Base-by-base conservation (phyloP, 1,140 invertebrate species). In the Xylocopa sonorina region DNA sequence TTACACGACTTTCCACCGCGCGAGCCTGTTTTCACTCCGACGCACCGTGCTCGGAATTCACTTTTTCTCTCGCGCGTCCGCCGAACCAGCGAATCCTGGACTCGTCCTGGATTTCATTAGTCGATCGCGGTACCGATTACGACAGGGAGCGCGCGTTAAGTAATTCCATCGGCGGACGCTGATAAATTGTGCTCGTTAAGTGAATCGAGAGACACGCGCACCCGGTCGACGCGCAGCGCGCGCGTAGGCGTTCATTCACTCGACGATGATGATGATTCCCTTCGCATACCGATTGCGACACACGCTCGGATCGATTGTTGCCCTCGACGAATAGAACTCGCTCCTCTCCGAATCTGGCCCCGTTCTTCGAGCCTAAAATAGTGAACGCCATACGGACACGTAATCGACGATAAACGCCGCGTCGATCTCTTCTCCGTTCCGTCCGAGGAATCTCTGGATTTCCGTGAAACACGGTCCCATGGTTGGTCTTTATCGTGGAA, bases 221-320 rank as follows among this genome's bases (percentile, higher is more conserved):
- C 21, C 3, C 72, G 38, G 21, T 18, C 55, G 66, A 80, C 66
- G 46, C 48, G 72, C 64, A 24, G 24, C 66, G 32, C 55, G 62
- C 53, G 18, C 75, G 81, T 84, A 55, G 82, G 82, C 81, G 76
- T 75, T 73, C 81, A 83, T 83, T 84, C 81, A 80, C 82, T 69
- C 57, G 69, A 34, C 81, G 72, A 60, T 64, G 57, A 83, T 73
- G 63, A 60, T 64, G 57, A 83, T 73, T 63, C 62, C 60, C 43
- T 62, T 34, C 18, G 24, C 62, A 60, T 82, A 72, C 67, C 64
- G 55, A 78, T 78, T 78, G 67, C 67, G 34, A 71, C 55, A 78
- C 34, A 7, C 41, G 24, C 60, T 27, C 9, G 6, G 3, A 27
- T 27, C 66, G 34, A 71, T 71, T 71, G 67, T 60, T 50, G 60